A percentile compares a stretch with the other conserved stretches of the same genome.
Evolutionary conservation across 2,797 vertebrate species (phyloP).

Genomic region (Smutsia temminckii): DNA sequence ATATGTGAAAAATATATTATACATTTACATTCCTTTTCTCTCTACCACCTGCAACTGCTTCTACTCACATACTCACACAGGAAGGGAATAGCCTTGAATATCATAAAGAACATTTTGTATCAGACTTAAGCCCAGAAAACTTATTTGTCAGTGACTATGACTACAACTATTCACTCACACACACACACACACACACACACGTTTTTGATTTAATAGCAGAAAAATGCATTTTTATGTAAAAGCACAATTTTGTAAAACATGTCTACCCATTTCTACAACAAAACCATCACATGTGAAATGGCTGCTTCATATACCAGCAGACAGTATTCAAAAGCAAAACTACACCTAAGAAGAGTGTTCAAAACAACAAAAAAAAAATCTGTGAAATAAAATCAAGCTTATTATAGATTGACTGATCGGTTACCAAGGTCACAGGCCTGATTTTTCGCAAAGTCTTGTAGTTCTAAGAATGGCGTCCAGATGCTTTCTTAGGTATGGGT

Average conservation of each 20-base stretch:
- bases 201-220: neutral
- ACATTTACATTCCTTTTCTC: neutral
- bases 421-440: constrained; percentile 59
- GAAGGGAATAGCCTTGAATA: neutral
- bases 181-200: neutral
- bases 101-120: neutral
- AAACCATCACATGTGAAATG: neutral
- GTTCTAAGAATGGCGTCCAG: constrained; percentile 71
- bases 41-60: neutral
- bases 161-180: neutral
- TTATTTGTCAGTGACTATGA: neutral
- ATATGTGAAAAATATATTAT: neutral
- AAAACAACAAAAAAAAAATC: constrained; percentile 7
- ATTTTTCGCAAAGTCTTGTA: constrained; percentile 57
- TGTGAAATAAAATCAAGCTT: constrained; percentile 29
- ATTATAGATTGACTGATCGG: constrained; percentile 36
- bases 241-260: neutral
- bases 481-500: constrained; percentile 71
- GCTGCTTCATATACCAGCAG: neutral
- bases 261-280: neutral
- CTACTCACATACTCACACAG: neutral
- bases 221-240: neutral
- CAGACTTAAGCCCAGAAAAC: neutral
- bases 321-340: constrained; percentile 47
- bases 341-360: neutral